Conservation (phyloP, 1,140 invertebrate species). For the Samia ricini region DNA sequence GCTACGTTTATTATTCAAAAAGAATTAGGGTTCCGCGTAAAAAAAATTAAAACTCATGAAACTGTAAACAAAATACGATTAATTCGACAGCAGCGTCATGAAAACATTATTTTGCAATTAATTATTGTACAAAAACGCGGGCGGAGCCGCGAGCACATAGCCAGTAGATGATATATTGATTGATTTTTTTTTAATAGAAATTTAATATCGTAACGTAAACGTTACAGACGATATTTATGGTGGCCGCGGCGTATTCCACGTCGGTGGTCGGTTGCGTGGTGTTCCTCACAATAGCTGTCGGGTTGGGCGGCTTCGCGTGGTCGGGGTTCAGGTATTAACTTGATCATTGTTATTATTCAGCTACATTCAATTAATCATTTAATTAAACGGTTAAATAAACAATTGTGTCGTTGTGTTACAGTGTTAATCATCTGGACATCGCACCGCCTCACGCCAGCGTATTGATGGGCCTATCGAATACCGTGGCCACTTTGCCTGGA, state of each 20-base stretch:
- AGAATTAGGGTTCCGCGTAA: too few relatives aligned
- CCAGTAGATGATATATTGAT: too few relatives aligned
- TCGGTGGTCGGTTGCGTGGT: slow-evolving; percentile 82
- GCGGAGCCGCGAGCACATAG: not conserved
- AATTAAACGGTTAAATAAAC: not conserved
- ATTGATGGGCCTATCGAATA: slow-evolving; percentile 93
- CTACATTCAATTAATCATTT: not conserved
- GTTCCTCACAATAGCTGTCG: slow-evolving; percentile 91
- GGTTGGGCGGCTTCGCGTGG: slow-evolving; percentile 93
- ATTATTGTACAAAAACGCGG: too few relatives aligned
- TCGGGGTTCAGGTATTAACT: slow-evolving; percentile 87
- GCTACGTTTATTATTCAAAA: too few relatives aligned
- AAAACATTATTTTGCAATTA: too few relatives aligned
- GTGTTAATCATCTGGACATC: slow-evolving; percentile 92
- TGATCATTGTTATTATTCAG: not conserved
- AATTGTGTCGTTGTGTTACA: too few relatives aligned
- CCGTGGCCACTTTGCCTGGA: slow-evolving; percentile 91
- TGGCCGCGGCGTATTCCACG: slow-evolving; percentile 83
- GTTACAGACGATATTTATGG: slow-evolving; percentile 90
- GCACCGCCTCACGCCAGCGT: slow-evolving; percentile 90
- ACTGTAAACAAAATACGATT: too few relatives aligned
- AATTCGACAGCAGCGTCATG: too few relatives aligned
- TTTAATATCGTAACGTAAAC: too few relatives aligned
- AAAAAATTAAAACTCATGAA: too few relatives aligned
- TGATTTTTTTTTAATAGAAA: too few relatives aligned